A percentile compares a stretch with the other conserved stretches of the same genome.
phyloP scores from a whole-genome alignment of 2,797 vertebrate species.

The Pterois miles region DNA sequence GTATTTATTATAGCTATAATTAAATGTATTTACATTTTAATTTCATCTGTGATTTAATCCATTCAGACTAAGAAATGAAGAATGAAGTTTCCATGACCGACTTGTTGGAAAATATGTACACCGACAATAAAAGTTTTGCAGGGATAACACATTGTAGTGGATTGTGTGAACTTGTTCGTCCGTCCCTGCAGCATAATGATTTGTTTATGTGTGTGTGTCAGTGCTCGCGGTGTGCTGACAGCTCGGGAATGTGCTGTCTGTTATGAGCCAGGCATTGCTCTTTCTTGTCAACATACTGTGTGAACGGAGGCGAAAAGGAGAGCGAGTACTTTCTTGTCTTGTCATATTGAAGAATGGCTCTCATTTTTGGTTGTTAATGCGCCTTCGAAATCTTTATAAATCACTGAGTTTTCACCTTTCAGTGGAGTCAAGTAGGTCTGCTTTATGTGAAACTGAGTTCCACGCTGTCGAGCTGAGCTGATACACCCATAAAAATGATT shows the following conservation, averaged over 20 bases:
- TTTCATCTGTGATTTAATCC: constrained; percentile 44
- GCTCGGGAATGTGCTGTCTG: constrained; percentile 52
- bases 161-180: constrained; percentile 27
- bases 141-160: constrained; percentile 9
- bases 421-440: constrained; percentile 15
- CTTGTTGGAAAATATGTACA: constrained; percentile 23
- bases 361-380: constrained; percentile 60
- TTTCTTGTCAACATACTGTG: constrained; percentile 55
- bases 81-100: constrained; percentile 31
- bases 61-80: constrained; percentile 5
- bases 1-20: constrained; percentile 45
- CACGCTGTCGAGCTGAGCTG: constrained; percentile 8
- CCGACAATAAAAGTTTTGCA: constrained; percentile 34
- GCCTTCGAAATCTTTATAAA: constrained; percentile 56
- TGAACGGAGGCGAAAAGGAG: constrained; percentile 15
- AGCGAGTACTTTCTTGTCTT: constrained; percentile 54
- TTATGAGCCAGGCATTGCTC: constrained; percentile 48
- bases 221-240: constrained; percentile 26
- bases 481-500: constrained; percentile 34
- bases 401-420: constrained; percentile 39
- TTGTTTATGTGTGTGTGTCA: constrained; percentile 49
- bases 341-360: constrained; percentile 65
- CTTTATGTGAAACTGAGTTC: constrained; percentile 26
- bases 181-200: constrained; percentile 33
- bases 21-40: constrained; percentile 51